Conservation (phyloP, 2,888 invertebrate genomes). For the Eristalinus sepulchralis region DNA sequence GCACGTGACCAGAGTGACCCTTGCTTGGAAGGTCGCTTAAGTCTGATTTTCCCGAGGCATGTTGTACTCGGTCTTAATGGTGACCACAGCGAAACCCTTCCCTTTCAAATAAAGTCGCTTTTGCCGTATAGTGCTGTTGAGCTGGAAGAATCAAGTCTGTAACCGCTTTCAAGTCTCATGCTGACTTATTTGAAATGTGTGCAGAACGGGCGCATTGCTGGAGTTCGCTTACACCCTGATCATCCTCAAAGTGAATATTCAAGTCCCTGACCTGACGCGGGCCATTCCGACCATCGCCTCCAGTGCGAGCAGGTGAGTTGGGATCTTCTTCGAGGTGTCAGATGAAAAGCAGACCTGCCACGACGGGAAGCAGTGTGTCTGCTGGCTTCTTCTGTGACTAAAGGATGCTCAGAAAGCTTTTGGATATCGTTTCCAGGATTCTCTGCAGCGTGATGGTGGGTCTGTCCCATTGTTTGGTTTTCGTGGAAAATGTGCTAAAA, state of each 20-base stretch:
- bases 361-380: conserved; percentile 81
- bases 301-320: conserved; percentile 83
- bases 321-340: conserved; percentile 62
- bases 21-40: background rate
- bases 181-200: conserved; percentile 76
- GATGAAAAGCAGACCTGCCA: conserved; percentile 87
- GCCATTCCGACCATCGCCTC: conserved; percentile 84
- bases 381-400: conserved; percentile 74
- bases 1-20: background rate
- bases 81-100: conserved; percentile 11
- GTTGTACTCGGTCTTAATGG: conserved; percentile 15
- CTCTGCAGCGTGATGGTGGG: background rate
- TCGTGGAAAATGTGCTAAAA: background rate
- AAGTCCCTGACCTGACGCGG: conserved; percentile 79
- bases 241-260: conserved; percentile 74
- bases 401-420: conserved; percentile 77
- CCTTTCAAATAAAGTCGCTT: conserved; percentile 4
- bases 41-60: background rate
- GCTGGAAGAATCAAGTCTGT: background rate
- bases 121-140: background rate
- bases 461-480: background rate
- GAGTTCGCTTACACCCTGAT: conserved; percentile 83
- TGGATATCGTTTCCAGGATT: conserved; percentile 76
- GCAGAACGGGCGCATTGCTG: conserved; percentile 90
- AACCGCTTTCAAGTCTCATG: too few species aligned